Evolutionary conservation across 1,140 invertebrate species (phyloP), one percentile per base, ranked within the genome.

Genomic region (Drosophila melanica): DNA sequence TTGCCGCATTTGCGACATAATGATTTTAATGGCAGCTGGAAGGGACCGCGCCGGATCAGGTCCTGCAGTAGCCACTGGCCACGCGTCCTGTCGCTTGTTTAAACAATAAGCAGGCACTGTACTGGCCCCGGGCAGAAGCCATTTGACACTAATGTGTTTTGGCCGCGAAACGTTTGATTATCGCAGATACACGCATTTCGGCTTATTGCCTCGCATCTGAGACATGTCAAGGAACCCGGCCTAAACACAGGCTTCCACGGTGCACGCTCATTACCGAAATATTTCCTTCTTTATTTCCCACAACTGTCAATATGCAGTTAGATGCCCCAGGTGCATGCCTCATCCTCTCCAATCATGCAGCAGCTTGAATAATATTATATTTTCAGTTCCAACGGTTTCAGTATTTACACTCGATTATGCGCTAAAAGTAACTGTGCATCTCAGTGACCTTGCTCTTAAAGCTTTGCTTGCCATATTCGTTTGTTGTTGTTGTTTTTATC

Each of bases 111-210:
- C 65, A 67, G 62, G 55, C 44, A 57, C 47, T 47, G 35, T 18
- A 18, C 48, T 9, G 41, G 27, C 50, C 11, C 27, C 14, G 23
- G 42, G 42, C 45, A 39, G 67, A 67, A 54, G 51, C 62, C 79
- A 89, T 82, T 89, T 81, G 74, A 67, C 51, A 65, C 67, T 82
- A 87, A 87, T 89, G 82, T 67, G 67, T 77, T 89, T 87, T 55
- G 50, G 41, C 55, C 64, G 33, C 58, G 53, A 76, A 64, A 81
- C 82, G 60, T 66, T 84, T 84, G 81, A 84, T 84, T 84, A 78
- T 58, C 54, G 50, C 35, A 45, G 48, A 37, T 47, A 35, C 39
- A 16, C 39, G 3, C 8, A 51, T n/a, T n/a, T 14, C 39, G 7
- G 11, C 37, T 39, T 47, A 20, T 16, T 42, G 47, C 39, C 11